These are phyloP conservation scores for Drosophila asahinai DNA, from an alignment of 1,140 invertebrate species.

Conservation along the genomic window DNA sequence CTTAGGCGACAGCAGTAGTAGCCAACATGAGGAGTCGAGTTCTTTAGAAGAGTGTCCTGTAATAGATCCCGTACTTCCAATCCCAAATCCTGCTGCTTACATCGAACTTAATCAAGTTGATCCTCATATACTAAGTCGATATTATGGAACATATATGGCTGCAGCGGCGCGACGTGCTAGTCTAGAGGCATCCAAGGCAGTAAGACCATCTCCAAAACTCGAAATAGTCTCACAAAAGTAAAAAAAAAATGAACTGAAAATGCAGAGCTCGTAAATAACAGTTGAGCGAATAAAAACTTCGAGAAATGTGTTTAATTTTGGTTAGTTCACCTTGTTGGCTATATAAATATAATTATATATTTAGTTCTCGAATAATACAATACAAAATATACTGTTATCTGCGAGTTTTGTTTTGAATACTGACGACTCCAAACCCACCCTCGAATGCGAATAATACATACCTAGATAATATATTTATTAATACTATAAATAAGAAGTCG, in stretches of 20 bases:
- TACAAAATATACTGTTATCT: neutral
- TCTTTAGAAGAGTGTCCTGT: conserved; percentile 60
- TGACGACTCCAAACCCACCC: conserved; percentile 32
- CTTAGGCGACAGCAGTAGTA: conserved; percentile 49
- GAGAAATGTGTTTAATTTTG: neutral
- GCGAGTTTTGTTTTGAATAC: neutral
- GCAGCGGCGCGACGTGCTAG: conserved; percentile 62
- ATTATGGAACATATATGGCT: conserved; percentile 77
- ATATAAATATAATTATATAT: neutral
- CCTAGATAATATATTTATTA: conserved; percentile 8
- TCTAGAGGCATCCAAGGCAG: conserved; percentile 38
- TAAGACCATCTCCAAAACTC: conserved; percentile 35
- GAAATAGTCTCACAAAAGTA: conserved; percentile 60
- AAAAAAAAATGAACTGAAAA: neutral
- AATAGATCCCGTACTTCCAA: neutral
- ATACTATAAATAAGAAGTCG: neutral
- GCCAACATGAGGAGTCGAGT: conserved; percentile 65
- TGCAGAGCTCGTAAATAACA: neutral
- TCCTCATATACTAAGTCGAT: conserved; percentile 65
- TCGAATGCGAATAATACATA: conserved; percentile 5
- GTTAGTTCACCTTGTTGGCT: too few relatives aligned
- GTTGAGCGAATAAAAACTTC: neutral
- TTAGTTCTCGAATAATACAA: neutral
- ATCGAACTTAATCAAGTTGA: conserved; percentile 63
- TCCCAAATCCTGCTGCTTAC: conserved; percentile 21